These are phyloP conservation scores for Habropoda laboriosa DNA, from an alignment of 1,140 invertebrate species.

Conservation along the genomic window DNA sequence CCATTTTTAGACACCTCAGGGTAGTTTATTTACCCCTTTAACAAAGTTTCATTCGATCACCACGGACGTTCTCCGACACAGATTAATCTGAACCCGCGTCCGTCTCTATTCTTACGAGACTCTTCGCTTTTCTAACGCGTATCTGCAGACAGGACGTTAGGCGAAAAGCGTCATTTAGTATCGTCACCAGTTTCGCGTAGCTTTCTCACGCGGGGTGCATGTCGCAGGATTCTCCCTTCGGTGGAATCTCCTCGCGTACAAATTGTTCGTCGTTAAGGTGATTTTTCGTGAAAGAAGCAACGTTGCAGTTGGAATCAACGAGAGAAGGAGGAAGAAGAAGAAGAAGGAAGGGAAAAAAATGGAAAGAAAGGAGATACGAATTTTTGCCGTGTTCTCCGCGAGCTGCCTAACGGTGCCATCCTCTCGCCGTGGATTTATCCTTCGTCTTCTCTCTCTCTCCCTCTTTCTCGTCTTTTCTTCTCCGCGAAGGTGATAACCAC, in stretches of 20 bases:
- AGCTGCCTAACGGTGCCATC: slow-evolving; percentile 53
- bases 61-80: too few relatives aligned
- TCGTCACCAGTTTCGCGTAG: neutral
- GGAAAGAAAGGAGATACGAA: slow-evolving; percentile 53
- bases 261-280: slow-evolving; percentile 63
- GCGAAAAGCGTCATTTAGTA: slow-evolving; percentile 2
- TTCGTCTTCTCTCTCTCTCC: slow-evolving; percentile 1
- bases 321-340: neutral
- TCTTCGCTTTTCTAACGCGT: too few relatives aligned
- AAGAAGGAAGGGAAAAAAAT: neutral
- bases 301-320: too few relatives aligned
- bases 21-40: too few relatives aligned
- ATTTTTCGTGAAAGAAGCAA: slow-evolving; percentile 10
- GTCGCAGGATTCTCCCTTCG: neutral
- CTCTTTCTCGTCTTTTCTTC: slow-evolving; percentile 30
- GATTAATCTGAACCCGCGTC: too few relatives aligned
- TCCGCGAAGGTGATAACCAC: slow-evolving; percentile 48
- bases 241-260: slow-evolving; percentile 41
- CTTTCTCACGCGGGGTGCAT: slow-evolving; percentile 11
- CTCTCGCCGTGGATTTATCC: slow-evolving; percentile 44
- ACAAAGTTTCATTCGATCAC: too few relatives aligned
- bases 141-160: neutral
- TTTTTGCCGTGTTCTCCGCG: slow-evolving; percentile 51
- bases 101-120: too few relatives aligned
- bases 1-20: too few relatives aligned